A percentile compares a stretch with the other conserved stretches of the same genome.
These are phyloP conservation scores for Drosophila chauvacae DNA, from an alignment of 1,140 invertebrate species.

Conservation along the genomic window DNA sequence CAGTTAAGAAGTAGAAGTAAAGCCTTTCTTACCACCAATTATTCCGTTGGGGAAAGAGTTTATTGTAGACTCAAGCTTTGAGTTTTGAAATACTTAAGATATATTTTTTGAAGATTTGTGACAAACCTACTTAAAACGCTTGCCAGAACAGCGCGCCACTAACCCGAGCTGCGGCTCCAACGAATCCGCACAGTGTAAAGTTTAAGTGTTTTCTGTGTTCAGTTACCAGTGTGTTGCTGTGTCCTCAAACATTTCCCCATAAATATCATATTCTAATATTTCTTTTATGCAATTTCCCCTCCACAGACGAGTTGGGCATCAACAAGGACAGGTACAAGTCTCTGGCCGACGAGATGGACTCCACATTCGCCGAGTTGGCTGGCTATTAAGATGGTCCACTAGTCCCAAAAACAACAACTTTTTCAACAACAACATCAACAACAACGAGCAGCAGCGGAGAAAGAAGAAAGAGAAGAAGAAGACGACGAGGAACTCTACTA, in stretches of 20 bases:
- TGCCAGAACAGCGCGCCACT: slow-evolving; percentile 61
- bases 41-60: neutral
- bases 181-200: slow-evolving; percentile 49
- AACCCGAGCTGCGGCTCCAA: slow-evolving; percentile 21
- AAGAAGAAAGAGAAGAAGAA: slow-evolving; percentile 20
- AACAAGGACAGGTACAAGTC: slow-evolving; percentile 99
- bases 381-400: slow-evolving; percentile 87
- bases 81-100: too few relatives aligned
- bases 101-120: neutral
- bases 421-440: slow-evolving; percentile 19
- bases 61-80: neutral
- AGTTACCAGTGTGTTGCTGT: slow-evolving; percentile 33
- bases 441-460: slow-evolving; percentile 24
- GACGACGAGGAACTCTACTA: slow-evolving; percentile 61
- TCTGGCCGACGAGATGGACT: slow-evolving; percentile 97
- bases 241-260: neutral
- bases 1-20: too few relatives aligned
- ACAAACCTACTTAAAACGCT: slow-evolving; percentile 53
- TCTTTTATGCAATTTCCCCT: slow-evolving; percentile 4
- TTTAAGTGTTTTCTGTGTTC: slow-evolving; percentile 55
- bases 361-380: slow-evolving; percentile 97
- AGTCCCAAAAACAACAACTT: slow-evolving; percentile 20
- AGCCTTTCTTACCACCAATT: neutral
- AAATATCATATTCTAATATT: slow-evolving; percentile 15
- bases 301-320: slow-evolving; percentile 97